phyloP scores from a whole-genome alignment of 2,888 invertebrate genomes.

The Alloscopus bannaensis region DNA sequence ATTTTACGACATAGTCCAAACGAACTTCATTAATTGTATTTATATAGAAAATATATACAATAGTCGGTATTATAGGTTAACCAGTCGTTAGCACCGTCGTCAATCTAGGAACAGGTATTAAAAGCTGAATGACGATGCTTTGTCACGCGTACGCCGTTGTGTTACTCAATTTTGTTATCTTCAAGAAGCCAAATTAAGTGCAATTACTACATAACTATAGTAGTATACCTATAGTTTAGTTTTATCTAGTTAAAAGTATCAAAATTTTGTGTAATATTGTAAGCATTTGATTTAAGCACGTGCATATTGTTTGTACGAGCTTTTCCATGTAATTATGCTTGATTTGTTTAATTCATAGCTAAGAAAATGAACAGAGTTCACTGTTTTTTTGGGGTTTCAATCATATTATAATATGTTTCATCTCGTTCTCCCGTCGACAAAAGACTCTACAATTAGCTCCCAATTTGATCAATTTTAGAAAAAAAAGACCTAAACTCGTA shows the following conservation, averaged over 20 bases:
- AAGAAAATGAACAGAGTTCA: slow-evolving; percentile 50
- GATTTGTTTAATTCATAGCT: background rate
- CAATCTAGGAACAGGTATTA: slow-evolving; percentile 19
- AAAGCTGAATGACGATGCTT: slow-evolving; percentile 1
- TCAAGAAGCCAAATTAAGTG: slow-evolving; percentile 60
- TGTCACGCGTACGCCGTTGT: no score
- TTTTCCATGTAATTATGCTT: background rate
- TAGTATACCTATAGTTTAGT: slow-evolving; percentile 9
- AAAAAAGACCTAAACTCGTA: no score
- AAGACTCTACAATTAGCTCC: no score
- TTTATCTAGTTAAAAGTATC: slow-evolving; percentile 15
- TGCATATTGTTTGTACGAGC: slow-evolving; percentile 16
- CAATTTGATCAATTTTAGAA: no score
- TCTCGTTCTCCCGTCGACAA: slow-evolving; percentile 49
- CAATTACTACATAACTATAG: slow-evolving; percentile 35
- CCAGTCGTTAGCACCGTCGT: no score
- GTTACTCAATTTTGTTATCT: slow-evolving; percentile 46
- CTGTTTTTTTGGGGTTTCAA: slow-evolving; percentile 56
- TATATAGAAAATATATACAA: no score
- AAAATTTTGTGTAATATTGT: slow-evolving; percentile 47
- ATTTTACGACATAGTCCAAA: slow-evolving; percentile 32
- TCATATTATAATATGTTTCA: slow-evolving; percentile 35
- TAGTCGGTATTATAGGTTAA: no score
- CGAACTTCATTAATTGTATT: slow-evolving; percentile 54
- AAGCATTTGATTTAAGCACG: background rate